phyloP scores from a whole-genome alignment of 1,140 invertebrate genomes.

The Magallana gigas region DNA sequence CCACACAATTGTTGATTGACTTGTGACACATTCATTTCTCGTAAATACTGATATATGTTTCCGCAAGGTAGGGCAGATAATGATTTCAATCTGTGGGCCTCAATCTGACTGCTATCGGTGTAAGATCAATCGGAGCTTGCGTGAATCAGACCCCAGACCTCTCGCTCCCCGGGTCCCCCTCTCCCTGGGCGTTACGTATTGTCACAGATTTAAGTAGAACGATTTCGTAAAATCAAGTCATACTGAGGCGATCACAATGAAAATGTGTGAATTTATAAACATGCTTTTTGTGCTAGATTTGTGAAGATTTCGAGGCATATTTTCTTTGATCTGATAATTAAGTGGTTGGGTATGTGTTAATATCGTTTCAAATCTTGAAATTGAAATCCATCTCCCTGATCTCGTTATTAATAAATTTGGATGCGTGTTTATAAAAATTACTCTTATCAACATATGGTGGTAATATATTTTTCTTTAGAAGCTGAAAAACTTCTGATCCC shows the following conservation, averaged over 20 bases:
- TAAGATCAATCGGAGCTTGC: slow-evolving; percentile 18
- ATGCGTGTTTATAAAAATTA: background rate
- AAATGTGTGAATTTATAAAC: background rate
- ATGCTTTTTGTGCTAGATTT: background rate
- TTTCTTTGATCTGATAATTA: slow-evolving; percentile 12
- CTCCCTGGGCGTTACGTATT: slow-evolving; percentile 4
- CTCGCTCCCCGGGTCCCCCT: slow-evolving; percentile 1
- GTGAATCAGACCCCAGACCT: slow-evolving; percentile 22
- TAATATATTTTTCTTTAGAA: background rate
- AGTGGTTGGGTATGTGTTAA: background rate
- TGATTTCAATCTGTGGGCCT: slow-evolving; percentile 13
- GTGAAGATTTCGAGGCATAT: background rate
- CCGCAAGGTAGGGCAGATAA: slow-evolving; percentile 18
- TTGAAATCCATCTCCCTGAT: background rate
- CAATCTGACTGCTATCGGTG: slow-evolving; percentile 10
- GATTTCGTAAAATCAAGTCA: background rate
- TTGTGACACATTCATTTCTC: background rate
- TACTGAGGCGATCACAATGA: background rate
- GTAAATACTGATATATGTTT: slow-evolving; percentile 17
- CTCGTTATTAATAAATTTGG: background rate
- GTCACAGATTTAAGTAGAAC: slow-evolving; percentile 8
- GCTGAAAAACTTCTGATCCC: too few species aligned
- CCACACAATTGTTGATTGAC: slow-evolving; percentile 14
- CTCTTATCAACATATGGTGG: background rate
- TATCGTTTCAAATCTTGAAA: background rate